A percentile compares a stretch with the other conserved stretches of the same genome.
Conservation (phyloP, 23 tunicate species). For the Trididemnum clinides region DNA sequence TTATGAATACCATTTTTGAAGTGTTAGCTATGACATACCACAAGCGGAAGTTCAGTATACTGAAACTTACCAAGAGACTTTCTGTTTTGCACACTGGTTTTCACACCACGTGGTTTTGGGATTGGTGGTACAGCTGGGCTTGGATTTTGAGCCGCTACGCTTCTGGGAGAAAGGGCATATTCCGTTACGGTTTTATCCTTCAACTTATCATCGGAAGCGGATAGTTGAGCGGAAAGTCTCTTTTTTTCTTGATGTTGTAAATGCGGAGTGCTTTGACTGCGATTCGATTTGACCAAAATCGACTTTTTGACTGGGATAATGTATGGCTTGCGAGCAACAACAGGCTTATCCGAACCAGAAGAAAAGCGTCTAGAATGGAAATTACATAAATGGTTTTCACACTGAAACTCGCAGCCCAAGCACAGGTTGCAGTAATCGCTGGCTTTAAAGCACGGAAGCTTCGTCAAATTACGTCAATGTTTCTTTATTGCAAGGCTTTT, state of each 20-base stretch:
- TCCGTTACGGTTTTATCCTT: neutral
- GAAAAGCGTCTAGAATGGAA: neutral
- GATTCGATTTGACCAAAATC: neutral
- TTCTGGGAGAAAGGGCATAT: neutral
- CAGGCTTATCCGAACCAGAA: constrained; percentile 20
- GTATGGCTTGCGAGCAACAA: constrained; percentile 34
- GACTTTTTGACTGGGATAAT: neutral
- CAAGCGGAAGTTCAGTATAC: too few relatives aligned
- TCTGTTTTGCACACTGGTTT: too few relatives aligned
- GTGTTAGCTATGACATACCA: too few relatives aligned
- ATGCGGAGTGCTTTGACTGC: constrained; percentile 52
- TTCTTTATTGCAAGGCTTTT: too few relatives aligned
- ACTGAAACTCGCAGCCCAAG: too few relatives aligned
- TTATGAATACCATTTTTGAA: too few relatives aligned
- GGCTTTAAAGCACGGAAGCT: too few relatives aligned
- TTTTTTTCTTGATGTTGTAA: neutral
- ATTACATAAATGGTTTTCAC: too few relatives aligned
- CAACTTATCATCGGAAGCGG: constrained; percentile 6
- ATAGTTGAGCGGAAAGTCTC: neutral
- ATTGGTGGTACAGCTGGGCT: neutral
- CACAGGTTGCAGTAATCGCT: too few relatives aligned
- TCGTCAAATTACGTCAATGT: too few relatives aligned
- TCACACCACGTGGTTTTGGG: too few relatives aligned
- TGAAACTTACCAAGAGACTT: too few relatives aligned
- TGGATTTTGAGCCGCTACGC: neutral